These are phyloP conservation scores for Prorops nasuta DNA, from an alignment of 1,140 invertebrate genomes.

Conservation along the genomic window DNA sequence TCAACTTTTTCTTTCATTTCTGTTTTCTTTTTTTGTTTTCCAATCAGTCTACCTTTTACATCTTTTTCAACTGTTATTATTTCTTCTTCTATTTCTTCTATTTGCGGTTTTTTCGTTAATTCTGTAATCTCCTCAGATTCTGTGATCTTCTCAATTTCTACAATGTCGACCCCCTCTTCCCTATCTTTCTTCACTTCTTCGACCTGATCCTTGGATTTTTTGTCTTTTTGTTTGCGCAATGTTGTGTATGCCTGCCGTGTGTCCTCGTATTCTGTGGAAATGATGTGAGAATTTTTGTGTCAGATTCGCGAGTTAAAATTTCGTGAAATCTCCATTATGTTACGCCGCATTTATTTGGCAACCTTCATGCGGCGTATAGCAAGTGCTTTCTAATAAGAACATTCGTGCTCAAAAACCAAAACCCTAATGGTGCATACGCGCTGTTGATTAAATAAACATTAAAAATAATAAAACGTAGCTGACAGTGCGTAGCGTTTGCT, in stretches of 20 bases:
- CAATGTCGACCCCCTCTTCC: constrained; percentile 43
- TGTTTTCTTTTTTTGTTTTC: constrained; percentile 35
- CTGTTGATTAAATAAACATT: no score
- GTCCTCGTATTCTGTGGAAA: constrained; percentile 60
- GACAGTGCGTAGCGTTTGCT: no score
- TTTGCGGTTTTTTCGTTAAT: constrained; percentile 17
- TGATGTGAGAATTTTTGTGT: constrained; percentile 54
- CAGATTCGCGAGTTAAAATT: constrained; percentile 24
- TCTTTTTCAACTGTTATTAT: constrained; percentile 47
- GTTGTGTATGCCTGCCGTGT: constrained; percentile 54
- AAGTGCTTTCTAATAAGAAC: no score
- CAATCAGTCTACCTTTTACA: constrained; percentile 39
- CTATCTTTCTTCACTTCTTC: constrained; percentile 38
- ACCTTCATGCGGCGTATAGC: no score
- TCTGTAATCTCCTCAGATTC: constrained; percentile 28
- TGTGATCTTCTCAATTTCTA: constrained; percentile 34
- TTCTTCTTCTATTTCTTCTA: constrained; percentile 43
- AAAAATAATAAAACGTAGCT: no score
- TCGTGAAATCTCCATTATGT: no score
- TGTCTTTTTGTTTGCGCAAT: constrained; percentile 52
- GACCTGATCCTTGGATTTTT: constrained; percentile 42
- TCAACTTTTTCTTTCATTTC: constrained; percentile 24
- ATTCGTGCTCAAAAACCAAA: no score
- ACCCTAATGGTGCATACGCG: no score
- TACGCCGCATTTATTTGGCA: no score